Conservation (phyloP, 30 jellyfish, hydroid and myxozoan species). For the Hydractinia echinata region DNA sequence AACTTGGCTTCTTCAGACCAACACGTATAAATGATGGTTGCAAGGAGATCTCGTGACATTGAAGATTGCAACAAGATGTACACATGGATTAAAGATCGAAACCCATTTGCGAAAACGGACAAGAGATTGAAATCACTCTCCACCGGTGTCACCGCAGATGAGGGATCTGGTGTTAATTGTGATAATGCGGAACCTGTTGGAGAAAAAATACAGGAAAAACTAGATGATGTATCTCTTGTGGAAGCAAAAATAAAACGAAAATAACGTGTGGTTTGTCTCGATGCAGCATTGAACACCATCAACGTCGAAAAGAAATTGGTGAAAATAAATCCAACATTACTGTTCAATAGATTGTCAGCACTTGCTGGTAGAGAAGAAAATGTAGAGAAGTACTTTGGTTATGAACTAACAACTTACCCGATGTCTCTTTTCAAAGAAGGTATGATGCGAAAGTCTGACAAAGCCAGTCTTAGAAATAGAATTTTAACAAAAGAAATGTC, state of each 20-base stretch:
- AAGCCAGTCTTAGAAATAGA: too few relatives aligned
- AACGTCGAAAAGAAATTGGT: neutral
- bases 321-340: neutral
- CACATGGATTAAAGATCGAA: neutral
- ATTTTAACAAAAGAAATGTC: too few relatives aligned
- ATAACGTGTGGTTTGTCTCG: too few relatives aligned
- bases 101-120: neutral
- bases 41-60: neutral
- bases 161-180: too few relatives aligned
- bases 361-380: conserved; percentile 3
- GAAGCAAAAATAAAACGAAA: too few relatives aligned
- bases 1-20: too few relatives aligned
- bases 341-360: neutral
- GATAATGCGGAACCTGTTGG: too few relatives aligned
- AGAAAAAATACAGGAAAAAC: too few relatives aligned
- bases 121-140: neutral
- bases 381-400: neutral
- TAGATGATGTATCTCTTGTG: too few relatives aligned
- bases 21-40: neutral
- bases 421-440: neutral
- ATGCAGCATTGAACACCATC: too few relatives aligned
- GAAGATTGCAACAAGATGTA: neutral
- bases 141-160: neutral
- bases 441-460: neutral
- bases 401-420: conserved; percentile 3